These are phyloP conservation scores for Hymenopus coronatus DNA, from an alignment of 2,888 invertebrate species.

Conservation along the genomic window DNA sequence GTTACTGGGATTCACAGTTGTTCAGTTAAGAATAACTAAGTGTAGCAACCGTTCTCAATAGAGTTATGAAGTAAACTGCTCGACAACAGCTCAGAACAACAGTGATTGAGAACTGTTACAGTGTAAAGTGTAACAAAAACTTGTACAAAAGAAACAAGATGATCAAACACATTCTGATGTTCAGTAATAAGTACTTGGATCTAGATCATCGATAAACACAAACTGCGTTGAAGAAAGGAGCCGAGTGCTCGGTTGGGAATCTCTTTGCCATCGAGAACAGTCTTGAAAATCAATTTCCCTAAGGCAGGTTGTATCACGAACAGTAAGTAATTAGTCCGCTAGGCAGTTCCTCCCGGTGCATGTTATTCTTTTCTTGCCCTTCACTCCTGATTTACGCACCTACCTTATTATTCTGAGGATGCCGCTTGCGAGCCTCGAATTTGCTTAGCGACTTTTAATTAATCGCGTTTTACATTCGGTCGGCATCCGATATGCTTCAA, in stretches of 20 bases:
- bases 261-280: background rate
- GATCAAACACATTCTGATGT: too few species aligned
- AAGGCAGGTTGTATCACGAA: background rate
- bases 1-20: too few species aligned
- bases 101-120: too few species aligned
- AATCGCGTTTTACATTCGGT: background rate
- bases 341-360: background rate
- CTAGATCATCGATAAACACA: background rate
- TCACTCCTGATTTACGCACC: background rate
- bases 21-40: too few species aligned
- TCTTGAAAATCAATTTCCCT: background rate
- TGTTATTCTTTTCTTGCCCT: background rate
- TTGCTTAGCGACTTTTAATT: background rate
- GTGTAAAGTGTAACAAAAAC: too few species aligned
- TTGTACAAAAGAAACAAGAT: too few species aligned
- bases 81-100: too few species aligned
- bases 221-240: background rate
- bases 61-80: too few species aligned
- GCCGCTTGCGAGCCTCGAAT: background rate
- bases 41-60: too few species aligned
- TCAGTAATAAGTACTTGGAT: too few species aligned
- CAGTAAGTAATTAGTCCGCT: background rate
- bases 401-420: background rate
- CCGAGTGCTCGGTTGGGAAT: background rate
- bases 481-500: background rate